A percentile compares a stretch with the other conserved stretches of the same genome.
Conservation (phyloP, 2,888 invertebrate genomes). For the Bellardia pandia region DNA sequence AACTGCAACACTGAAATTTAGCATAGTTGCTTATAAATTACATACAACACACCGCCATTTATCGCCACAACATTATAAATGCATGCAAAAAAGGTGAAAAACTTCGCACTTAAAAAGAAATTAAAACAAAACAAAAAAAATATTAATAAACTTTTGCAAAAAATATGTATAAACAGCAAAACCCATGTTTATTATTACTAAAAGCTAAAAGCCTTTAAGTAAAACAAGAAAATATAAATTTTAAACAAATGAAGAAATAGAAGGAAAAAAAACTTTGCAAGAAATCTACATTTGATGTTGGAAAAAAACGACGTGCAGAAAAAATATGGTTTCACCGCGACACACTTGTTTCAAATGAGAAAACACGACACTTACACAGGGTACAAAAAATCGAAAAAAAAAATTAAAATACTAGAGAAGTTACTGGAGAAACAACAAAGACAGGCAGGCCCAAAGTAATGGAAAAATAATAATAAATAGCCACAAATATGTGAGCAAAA, state of each 20-base stretch:
- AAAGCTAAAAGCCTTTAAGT: conserved; percentile 64
- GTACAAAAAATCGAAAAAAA: neutral
- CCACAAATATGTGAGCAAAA: neutral
- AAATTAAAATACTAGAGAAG: conserved; percentile 9
- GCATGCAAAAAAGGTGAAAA: conserved; percentile 65
- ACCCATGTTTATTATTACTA: conserved; percentile 43
- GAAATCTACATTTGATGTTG: conserved; percentile 55
- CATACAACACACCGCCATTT: conserved; percentile 5
- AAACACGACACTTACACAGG: conserved; percentile 27
- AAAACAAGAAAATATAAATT: conserved; percentile 33
- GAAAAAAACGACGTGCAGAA: conserved; percentile 16
- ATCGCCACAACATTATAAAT: conserved; percentile 28
- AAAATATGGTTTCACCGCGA: conserved; percentile 69
- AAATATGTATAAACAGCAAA: conserved; percentile 13
- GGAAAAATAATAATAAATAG: neutral
- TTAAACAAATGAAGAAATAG: neutral
- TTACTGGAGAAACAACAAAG: conserved; percentile 29
- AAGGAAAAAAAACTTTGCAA: conserved; percentile 11
- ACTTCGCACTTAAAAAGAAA: conserved; percentile 71
- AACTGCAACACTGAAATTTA: neutral
- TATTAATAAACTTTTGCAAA: conserved; percentile 9
- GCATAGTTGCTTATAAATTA: neutral
- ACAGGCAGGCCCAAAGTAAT: conserved; percentile 13
- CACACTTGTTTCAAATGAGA: conserved; percentile 59
- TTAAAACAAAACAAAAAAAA: conserved; percentile 48